Evolutionary conservation across 2,888 invertebrate genomes (phyloP).

Genomic region (Syritta pipiens): DNA sequence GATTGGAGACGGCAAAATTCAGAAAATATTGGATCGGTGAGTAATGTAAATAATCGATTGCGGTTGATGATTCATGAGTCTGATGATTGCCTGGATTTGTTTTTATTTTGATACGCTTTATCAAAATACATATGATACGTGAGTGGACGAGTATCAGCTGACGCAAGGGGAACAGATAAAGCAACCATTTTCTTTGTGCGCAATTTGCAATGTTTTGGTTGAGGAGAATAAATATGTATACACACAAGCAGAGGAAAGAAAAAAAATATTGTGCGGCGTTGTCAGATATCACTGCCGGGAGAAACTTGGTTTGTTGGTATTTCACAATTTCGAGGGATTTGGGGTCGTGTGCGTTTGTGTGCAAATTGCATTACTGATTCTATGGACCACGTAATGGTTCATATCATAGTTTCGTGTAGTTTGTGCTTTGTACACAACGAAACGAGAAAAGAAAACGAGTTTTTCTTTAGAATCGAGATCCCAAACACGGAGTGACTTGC

Average conservation of each 20-base stretch:
- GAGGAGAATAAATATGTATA: no score
- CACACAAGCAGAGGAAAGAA: background rate
- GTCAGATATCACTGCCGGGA: constrained; percentile 25
- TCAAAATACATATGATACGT: no score
- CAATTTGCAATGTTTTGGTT: constrained; percentile 29
- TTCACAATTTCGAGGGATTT: background rate
- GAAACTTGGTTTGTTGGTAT: background rate
- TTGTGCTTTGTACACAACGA: no score
- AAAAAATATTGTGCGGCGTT: constrained; percentile 25
- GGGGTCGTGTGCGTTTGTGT: background rate
- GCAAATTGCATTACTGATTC: no score
- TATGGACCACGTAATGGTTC: no score
- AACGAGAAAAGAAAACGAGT: no score
- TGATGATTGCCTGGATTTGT: background rate
- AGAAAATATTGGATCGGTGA: constrained; percentile 58
- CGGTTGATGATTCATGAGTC: background rate
- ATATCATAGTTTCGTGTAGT: no score
- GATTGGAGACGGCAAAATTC: constrained; percentile 15
- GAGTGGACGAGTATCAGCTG: constrained; percentile 34
- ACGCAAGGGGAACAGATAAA: background rate
- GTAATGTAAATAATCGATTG: background rate
- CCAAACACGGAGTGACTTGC: no score
- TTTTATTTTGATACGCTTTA: constrained; percentile 33
- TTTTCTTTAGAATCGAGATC: no score
- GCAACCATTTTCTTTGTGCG: constrained; percentile 41